Base-by-base conservation (phyloP, 23 tunicate genomes). In the Styela clava region DNA sequence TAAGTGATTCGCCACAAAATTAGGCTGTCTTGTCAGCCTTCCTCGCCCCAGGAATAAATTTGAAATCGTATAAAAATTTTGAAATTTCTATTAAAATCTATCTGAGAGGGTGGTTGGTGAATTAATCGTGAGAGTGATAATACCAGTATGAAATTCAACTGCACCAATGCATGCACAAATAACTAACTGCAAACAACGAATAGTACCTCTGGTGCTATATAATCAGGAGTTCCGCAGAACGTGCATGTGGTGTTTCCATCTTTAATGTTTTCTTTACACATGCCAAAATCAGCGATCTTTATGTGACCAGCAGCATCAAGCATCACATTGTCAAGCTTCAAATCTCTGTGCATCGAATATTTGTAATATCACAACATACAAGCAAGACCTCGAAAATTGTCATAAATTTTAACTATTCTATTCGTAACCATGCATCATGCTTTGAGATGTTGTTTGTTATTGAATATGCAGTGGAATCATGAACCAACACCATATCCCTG, bases 151-250 rank as follows among this genome's bases (percentile, higher is more conserved):
- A 12, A 18, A 68, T 20, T 16, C 35, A 37, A 16, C 26, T 24
- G 35, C 3, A 3, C 12, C 7, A 19, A 74, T 5, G 62, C 25
- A n/a, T 25, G 26, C 0, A 71, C 27, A 20, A 35, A 0, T 1
- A 24, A 0, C 22, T 16, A 5, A 20, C 28, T 12, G n/a, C n/a
- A n/a, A n/a, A n/a, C n/a, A n/a, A n/a, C n/a, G n/a, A n/a, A n/a
- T n/a, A n/a, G n/a, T 61, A 93, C 97, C 97, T 95, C 99, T 16
- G 99, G 99, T 1, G 99, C 99, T 12, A 95, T 95, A 44, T 95
- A 95, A 52, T 95, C 99, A 2, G 99, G 99, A 34, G 99, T 95
- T 56, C 99, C 99, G 61, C 99, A 95, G 63, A 95, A 95, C 5
- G 99, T 95, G 74, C 83, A 84, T 29, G 99, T 95, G 26, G 89